Evolutionary conservation across 2,113 vertebrate genomes (phyloP), one percentile per base, ranked within the genome.

Genomic region (Pomatostomus ruficeps): DNA sequence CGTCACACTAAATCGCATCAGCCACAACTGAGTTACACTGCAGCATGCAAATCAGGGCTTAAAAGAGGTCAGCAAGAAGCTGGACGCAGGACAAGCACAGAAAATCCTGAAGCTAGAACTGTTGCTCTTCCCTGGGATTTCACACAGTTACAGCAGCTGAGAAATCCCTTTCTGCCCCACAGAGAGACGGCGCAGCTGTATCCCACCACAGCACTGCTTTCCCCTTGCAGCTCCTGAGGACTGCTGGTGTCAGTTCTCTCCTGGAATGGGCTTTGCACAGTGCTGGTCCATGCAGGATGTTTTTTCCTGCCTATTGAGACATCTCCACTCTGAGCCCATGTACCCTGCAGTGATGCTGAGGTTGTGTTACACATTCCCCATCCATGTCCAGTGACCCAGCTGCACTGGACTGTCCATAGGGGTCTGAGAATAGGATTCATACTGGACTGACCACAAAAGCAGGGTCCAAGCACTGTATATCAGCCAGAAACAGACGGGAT

Each of bases 31-130:
- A 77, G 73, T 72, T 87, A 77, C 0, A 2, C 70, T 65, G 70
- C 61, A 87, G 89, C 73, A 85, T 85, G 93, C 49, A 96, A 87
- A 95, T 92, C 66, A 73, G 80, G 57, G 76, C 77, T 91, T 85
- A 91, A 87, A 86, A 49, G 49, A 33, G 58, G 61, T 65, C 70
- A 94, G 38, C 0, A 0, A 92, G 86, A 80, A 91, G 43, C 73
- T 86, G 84, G 70, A 78, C 0, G 0, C 45, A 73, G 66, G 40
- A 91, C 3, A 1, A 81, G n/a, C 28, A 35, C 0, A 7, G 23
- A 29, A 91, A 95, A 87, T 75, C 23, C 84, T 62, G 62, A 62
- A 65, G 71, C 55, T 49, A 79, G 59, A 71, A 51, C 4, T 33
- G 49, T 6, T 88, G 35, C 14, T 88, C 14, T 62, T 77, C 35